Evolutionary conservation across 2,888 invertebrate species (phyloP), one percentile per base, ranked within the genome.

Genomic region (Tyria jacobaeae): DNA sequence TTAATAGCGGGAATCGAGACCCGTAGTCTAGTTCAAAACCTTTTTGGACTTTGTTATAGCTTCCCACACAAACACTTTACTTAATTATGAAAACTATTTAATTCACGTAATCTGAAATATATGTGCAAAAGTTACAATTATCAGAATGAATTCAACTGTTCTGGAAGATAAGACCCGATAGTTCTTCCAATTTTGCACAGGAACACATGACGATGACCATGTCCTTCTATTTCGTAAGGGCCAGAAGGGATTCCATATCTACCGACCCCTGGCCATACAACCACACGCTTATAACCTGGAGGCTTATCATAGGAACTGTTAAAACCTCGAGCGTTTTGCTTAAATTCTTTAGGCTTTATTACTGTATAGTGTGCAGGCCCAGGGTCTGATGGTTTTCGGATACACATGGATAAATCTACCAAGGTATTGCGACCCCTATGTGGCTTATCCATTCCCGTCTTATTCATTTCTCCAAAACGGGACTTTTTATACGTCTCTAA

Each of bases 351-450:
- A 0, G 79, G 78, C 31, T 79, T 77, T 21, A 78, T 76, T 5
- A 86, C 62, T 25, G 85, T 79, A 67, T 95, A 95, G 58, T 86
- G 78, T 0, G 91, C 91, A 0, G 96, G 95, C 0, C 95, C 94
- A 0, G 96, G 96, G 1, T 94, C 92, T 0, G 84, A 74, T 0
- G 94, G 90, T 54, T 90, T 86, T 50, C 88, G 90, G 31, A 90
- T 83, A 71, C 94, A 94, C 83, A 95, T 87, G 1, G 92, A 83
- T 15, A 94, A 62, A 70, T 95, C 94, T 3, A 89, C 89, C 47
- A 95, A 75, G 71, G 94, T 89, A 57, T 84, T 88, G 14, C 95
- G 87, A 0, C 92, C 87, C 51, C 91, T 88, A 27, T 94, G 92
- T 5, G 89, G 87, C 6, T 71, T 53, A 51, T 73, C 78, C 25